Evolutionary conservation across 2,113 vertebrate species (phyloP).

Genomic region (Amphiprion percula): DNA sequence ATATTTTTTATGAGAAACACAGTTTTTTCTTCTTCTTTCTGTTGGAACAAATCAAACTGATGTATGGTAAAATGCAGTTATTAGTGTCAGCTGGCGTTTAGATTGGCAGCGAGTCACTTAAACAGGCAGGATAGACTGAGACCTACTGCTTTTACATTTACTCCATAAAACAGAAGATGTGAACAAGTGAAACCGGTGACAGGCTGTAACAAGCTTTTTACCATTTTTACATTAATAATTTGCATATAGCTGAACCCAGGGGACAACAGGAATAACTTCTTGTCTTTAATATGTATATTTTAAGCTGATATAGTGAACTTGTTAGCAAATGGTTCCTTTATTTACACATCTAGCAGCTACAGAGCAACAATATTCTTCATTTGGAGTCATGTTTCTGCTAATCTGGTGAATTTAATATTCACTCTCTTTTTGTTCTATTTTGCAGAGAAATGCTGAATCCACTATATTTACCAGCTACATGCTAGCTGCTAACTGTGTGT

Average conservation of each 20-base stretch:
- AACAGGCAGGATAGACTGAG: not conserved
- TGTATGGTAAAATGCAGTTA: not conserved
- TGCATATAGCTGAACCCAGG: not conserved
- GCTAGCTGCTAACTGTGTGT: not conserved
- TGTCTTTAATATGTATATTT: not conserved
- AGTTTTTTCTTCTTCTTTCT: not conserved
- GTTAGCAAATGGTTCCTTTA: not conserved
- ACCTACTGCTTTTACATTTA: not conserved
- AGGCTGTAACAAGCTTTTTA: not conserved
- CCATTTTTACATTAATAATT: not conserved
- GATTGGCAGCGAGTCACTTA: not conserved
- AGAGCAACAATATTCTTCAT: no score
- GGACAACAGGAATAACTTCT: not conserved
- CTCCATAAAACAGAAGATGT: no score
- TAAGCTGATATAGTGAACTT: not conserved
- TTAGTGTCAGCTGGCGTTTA: conserved; percentile 5
- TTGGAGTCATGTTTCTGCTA: no score
- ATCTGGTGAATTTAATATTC: not conserved
- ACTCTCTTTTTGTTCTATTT: not conserved
- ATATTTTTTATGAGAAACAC: conserved; percentile 24
- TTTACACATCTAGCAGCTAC: no score
- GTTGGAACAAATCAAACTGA: not conserved
- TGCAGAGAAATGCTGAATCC: not conserved
- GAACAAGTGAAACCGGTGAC: not conserved
- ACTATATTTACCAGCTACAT: not conserved